phyloP scores from a whole-genome alignment of 2,888 invertebrate species.

The Dasysyrphus albostriatus region DNA sequence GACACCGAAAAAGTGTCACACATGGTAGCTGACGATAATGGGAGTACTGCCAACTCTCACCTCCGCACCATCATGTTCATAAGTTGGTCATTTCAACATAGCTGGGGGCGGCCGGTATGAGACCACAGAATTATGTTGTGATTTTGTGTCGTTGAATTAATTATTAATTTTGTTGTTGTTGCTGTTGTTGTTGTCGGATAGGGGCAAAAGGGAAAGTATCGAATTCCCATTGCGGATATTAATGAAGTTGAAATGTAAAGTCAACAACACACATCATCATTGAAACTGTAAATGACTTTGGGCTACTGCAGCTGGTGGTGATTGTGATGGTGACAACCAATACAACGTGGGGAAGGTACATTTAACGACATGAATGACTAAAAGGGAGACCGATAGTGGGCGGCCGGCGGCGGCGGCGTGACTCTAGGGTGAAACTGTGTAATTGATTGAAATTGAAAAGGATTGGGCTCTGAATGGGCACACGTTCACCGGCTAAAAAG shows the following conservation, averaged over 20 bases:
- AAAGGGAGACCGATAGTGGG: not conserved
- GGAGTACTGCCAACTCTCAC: not conserved
- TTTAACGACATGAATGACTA: not conserved
- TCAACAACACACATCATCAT: constrained; percentile 52
- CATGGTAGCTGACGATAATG: not conserved
- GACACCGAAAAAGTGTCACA: constrained; percentile 50
- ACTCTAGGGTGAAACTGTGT: constrained; percentile 42
- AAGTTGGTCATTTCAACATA: constrained; percentile 41
- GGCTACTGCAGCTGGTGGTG: constrained; percentile 10
- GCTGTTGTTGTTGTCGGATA: constrained; percentile 25
- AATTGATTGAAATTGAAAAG: constrained; percentile 67
- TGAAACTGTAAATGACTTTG: constrained; percentile 7
- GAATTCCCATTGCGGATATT: constrained; percentile 69
- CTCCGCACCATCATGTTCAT: not conserved
- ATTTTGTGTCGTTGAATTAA: constrained; percentile 36
- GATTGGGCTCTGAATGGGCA: constrained; percentile 33
- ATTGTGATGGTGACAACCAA: constrained; percentile 26
- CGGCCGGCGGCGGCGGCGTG: too few species aligned
- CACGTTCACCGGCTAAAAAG: constrained; percentile 31
- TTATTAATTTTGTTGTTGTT: constrained; percentile 31
- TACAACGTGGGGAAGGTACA: not conserved
- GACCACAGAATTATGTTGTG: constrained; percentile 59
- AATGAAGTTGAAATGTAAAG: constrained; percentile 69
- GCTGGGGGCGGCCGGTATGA: not conserved
- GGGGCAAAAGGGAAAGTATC: constrained; percentile 39